These are phyloP conservation scores for Propithecus deckenii DNA, from an alignment of 2,797 vertebrate species.

Conservation along the genomic window DNA sequence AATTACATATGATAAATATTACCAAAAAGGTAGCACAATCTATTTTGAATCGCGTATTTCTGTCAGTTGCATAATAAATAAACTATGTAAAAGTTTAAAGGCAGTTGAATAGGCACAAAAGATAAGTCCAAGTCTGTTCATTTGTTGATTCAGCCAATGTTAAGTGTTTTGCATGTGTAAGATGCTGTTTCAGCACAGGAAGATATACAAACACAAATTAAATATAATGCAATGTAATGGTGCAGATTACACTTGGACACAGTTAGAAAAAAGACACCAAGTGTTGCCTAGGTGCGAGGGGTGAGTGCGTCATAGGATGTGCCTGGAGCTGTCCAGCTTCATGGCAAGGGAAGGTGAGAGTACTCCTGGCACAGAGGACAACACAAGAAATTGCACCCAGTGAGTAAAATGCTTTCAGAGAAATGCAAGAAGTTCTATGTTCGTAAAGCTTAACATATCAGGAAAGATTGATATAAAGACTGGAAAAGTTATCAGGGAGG, in stretches of 20 bases:
- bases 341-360: rapidly evolving
- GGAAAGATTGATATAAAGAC: background rate
- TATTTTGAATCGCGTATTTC: background rate
- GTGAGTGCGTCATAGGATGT: background rate
- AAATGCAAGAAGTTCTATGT: background rate
- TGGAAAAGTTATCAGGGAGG: background rate
- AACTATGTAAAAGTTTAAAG: background rate
- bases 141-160: background rate
- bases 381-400: background rate
- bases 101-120: background rate
- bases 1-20: background rate
- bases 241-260: background rate
- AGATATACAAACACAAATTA: background rate
- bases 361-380: background rate
- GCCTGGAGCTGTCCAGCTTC: background rate
- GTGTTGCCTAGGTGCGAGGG: too few species aligned
- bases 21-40: background rate
- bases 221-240: background rate
- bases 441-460: background rate
- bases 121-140: background rate
- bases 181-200: background rate
- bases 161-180: background rate
- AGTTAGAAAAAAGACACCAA: background rate
- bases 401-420: background rate
- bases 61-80: background rate